Conservation (phyloP, 1,140 invertebrate species). For the Drosophila aff. region DNA sequence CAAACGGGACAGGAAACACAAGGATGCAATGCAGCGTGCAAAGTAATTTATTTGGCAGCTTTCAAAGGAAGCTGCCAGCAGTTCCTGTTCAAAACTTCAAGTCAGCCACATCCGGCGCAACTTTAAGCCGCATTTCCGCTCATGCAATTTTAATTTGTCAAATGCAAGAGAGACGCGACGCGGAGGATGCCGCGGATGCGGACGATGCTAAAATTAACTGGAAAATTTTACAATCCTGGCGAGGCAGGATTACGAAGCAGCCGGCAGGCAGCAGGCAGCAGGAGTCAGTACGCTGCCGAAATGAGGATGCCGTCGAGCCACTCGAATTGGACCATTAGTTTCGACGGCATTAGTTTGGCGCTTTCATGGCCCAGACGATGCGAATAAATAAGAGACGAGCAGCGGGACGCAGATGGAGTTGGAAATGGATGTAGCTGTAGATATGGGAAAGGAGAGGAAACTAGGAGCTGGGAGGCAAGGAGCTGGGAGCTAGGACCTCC, state of each 20-base stretch:
- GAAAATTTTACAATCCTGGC: conserved; percentile 78
- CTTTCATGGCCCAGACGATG: conserved; percentile 65
- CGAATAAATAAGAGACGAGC: conserved; percentile 76
- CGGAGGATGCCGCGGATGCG: conserved; percentile 7
- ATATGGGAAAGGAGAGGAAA: not conserved
- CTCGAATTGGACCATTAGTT: conserved; percentile 84
- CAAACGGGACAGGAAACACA: not conserved
- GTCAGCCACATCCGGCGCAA: conserved; percentile 64
- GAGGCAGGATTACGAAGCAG: conserved; percentile 38
- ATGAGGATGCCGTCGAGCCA: conserved; percentile 68
- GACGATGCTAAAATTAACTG: conserved; percentile 75
- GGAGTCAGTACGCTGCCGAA: conserved; percentile 21
- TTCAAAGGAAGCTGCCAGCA: conserved; percentile 53
- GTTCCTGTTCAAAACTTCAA: conserved; percentile 26
- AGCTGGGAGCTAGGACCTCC: not conserved
- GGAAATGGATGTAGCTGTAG: conserved; percentile 18
- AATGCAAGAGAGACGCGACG: conserved; percentile 53
- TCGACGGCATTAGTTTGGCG: conserved; percentile 82
- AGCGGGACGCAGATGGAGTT: conserved; percentile 36
- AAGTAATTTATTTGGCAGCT: conserved; percentile 58
- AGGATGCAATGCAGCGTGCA: conserved; percentile 1
- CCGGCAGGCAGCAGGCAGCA: conserved; percentile 12
- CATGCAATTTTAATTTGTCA: conserved; percentile 84
- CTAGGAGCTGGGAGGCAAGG: not conserved
- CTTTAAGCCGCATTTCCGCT: conserved; percentile 80